These are phyloP conservation scores for Venustaconcha ellipsiformis DNA, from an alignment of 1,140 invertebrate genomes.

Conservation along the genomic window DNA sequence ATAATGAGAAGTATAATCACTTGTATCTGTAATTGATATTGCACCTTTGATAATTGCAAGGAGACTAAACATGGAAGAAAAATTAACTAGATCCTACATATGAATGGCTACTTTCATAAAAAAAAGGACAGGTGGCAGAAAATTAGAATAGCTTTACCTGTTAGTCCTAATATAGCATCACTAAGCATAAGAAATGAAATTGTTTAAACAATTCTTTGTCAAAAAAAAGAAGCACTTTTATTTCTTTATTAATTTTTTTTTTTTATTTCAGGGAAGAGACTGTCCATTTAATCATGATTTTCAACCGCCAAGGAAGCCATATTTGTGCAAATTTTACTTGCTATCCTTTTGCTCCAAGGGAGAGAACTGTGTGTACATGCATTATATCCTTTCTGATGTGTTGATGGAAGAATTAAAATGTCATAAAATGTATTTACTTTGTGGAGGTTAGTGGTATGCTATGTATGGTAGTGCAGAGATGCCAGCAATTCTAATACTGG, in stretches of 20 bases:
- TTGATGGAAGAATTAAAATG: background rate
- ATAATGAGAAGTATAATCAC: too few relatives aligned
- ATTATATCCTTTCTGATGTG: conserved; percentile 73
- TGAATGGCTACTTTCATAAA: too few relatives aligned
- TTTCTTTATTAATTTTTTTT: conserved; percentile 8
- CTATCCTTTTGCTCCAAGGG: conserved; percentile 96
- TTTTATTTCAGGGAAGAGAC: conserved; percentile 75
- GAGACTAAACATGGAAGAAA: too few relatives aligned
- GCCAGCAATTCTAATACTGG: background rate
- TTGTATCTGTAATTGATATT: too few relatives aligned
- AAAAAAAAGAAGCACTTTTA: background rate
- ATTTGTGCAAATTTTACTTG: conserved; percentile 96
- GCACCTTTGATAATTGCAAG: too few relatives aligned
- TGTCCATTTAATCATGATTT: conserved; percentile 90
- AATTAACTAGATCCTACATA: too few relatives aligned
- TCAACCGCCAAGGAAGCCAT: conserved; percentile 86
- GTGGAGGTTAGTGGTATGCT: background rate
- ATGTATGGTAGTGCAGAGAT: background rate
- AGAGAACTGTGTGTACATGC: conserved; percentile 96
- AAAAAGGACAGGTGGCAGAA: too few relatives aligned
- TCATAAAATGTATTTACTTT: background rate
- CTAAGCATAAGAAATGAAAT: background rate
- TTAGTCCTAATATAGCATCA: too few relatives aligned
- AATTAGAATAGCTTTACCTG: too few relatives aligned
- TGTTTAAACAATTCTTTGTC: background rate